Evolutionary conservation across 2,113 vertebrate species (phyloP), one percentile per base, ranked within the genome.

Genomic region (Lophochroa leadbeateri): DNA sequence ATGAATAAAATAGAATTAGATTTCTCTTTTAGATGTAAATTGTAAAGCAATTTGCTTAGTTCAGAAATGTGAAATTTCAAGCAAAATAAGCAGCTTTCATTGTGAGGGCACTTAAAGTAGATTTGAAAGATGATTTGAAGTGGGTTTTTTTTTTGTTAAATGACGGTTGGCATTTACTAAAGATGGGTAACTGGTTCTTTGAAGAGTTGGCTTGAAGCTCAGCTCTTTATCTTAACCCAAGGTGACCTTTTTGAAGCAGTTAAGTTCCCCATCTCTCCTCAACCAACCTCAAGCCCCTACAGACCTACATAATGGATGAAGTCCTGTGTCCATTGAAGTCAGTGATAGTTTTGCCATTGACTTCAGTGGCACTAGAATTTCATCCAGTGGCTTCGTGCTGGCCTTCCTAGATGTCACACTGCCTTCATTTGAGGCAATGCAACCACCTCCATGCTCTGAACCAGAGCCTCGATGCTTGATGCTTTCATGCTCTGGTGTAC

Each of bases 221-320:
- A 71, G 88, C 77, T 95, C 92, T 95, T 97, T 91, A 93, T 96
- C 90, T 94, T 96, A 96, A 96, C 94, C 90, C 69, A 94, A 46
- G 57, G 50, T 95, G 96, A 94, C 92, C 83, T 96, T 96, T 96
- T 69, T 88, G 86, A 94, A 96, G 91, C 80, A 90, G 82, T 96
- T 91, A 91, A 96, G 95, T 96, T 96, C 65, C 90, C 41, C 57
- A 82, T 90, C 74, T 93, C 69, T 91, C 77, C 74, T 92, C 72
- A 92, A 57, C 80, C 74, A 94, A 44, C 65, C 64, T 75, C 37
- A 88, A 46, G 91, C 82, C 58, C 70, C 83, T 93, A 88, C 88
- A 86, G 92, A 84, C 92, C 80, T 65, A 77, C 76, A 96, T 90
- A 96, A 92, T 96, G 94, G 86, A 88, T 92, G 33, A 96, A 96